Conservation (phyloP, 2,888 invertebrate species). For the Spatulosminthurus flaviceps region DNA sequence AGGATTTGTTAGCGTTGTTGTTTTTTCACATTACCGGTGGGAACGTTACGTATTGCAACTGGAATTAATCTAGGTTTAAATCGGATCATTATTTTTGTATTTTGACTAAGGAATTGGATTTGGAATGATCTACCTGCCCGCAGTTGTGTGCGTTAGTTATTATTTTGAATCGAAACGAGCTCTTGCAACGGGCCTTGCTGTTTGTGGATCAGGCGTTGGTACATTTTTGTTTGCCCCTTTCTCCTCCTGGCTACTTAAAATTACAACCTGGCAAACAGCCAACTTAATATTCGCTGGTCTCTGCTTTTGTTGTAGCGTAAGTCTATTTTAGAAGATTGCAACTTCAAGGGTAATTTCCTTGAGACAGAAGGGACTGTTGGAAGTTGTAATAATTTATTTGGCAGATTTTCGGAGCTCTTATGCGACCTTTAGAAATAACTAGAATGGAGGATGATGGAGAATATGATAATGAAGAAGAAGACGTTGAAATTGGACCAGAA, state of each 20-base stretch:
- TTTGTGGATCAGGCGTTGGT: conserved; percentile 77
- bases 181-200: conserved; percentile 82
- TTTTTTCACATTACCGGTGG: too few species aligned
- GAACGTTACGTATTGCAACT: too few species aligned
- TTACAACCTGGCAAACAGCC: conserved; percentile 88
- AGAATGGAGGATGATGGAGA: conserved; percentile 68
- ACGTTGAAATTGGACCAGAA: conserved; percentile 66
- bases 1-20: not conserved
- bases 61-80: too few species aligned
- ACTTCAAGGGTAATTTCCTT: conserved; percentile 6
- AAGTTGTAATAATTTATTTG: conserved; percentile 31
- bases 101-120: conserved; percentile 82
- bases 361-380: not conserved
- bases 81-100: not conserved
- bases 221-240: conserved; percentile 95
- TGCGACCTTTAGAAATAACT: conserved; percentile 82
- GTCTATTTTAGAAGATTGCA: conserved; percentile 8
- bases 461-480: conserved; percentile 49
- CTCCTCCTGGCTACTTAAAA: conserved; percentile 77
- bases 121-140: conserved; percentile 93
- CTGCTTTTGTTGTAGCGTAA: conserved; percentile 87
- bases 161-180: conserved; percentile 97
- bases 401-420: conserved; percentile 79
- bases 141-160: conserved; percentile 95
- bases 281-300: conserved; percentile 91